Percentiles rank a stretch among this genome's conserved stretches.
Evolutionary conservation across 2,888 invertebrate genomes (phyloP).

Genomic region (Smittia sp.): DNA sequence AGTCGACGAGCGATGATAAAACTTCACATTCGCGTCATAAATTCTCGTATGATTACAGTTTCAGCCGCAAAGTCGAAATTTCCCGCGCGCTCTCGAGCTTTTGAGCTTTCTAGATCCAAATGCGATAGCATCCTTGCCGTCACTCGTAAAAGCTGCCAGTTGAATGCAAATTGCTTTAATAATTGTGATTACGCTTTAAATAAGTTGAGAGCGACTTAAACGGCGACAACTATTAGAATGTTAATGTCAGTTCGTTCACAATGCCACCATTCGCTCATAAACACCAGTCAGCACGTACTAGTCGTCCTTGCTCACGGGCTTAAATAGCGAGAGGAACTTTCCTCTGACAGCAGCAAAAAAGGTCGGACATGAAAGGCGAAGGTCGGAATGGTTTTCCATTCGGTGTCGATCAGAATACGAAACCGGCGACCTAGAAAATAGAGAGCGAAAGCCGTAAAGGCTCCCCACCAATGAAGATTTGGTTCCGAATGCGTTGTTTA

Average conservation of each 20-base stretch:
- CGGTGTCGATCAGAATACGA: neutral
- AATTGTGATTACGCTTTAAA: neutral
- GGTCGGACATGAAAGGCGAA: neutral
- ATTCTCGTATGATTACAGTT: neutral
- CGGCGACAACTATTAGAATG: neutral
- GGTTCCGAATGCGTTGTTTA: too few relatives aligned
- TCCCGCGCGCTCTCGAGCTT: neutral
- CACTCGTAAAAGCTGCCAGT: neutral
- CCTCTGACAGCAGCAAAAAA: too few relatives aligned
- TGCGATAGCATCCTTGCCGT: neutral
- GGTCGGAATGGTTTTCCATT: neutral
- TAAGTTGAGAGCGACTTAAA: neutral
- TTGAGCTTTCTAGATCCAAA: neutral
- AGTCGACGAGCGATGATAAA: neutral
- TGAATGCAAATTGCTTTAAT: constrained; percentile 14
- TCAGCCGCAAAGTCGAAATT: neutral
- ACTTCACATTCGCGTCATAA: neutral
- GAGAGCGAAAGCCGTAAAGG: too few relatives aligned
- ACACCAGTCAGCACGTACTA: too few relatives aligned
- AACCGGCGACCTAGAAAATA: neutral
- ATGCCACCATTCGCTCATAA: neutral
- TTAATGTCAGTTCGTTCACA: neutral
- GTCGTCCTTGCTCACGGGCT: too few relatives aligned
- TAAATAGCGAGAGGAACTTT: too few relatives aligned
- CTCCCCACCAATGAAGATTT: too few relatives aligned